A percentile compares a stretch with the other conserved stretches of the same genome.
Evolutionary conservation across 2,797 vertebrate species (phyloP).

Genomic region (Crenichthys baileyi): DNA sequence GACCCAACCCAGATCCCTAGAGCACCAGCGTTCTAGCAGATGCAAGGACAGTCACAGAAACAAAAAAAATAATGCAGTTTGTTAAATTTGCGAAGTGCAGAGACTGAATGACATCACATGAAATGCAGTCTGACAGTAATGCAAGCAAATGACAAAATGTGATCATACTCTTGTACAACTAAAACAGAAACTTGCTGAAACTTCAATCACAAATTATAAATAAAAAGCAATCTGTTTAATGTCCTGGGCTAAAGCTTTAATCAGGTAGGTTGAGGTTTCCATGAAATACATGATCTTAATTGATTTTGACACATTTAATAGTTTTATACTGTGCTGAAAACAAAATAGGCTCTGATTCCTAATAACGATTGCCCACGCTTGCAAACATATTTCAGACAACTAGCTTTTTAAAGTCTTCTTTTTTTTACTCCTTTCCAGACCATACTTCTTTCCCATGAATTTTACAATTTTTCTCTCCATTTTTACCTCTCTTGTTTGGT

Average conservation of each 20-base stretch:
- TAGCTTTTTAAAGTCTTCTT: neutral
- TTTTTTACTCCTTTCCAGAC: neutral
- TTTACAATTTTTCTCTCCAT: neutral
- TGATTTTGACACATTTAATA: constrained; percentile 48
- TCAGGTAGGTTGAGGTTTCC: constrained; percentile 37
- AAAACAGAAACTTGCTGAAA: neutral
- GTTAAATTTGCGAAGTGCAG: constrained; percentile 21
- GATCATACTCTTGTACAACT: neutral
- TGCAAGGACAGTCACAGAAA: constrained; percentile 17
- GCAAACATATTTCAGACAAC: constrained; percentile 13
- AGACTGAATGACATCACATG: constrained; percentile 10
- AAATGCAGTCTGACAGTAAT: neutral
- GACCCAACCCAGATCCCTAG: constrained; percentile 41
- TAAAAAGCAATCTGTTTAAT: constrained; percentile 37
- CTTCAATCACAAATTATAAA: constrained; percentile 35
- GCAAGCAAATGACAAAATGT: neutral
- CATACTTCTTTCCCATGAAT: neutral
- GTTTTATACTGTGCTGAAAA: constrained; percentile 45
- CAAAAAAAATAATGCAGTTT: neutral
- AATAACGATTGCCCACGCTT: constrained; percentile 26
- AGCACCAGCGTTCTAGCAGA: constrained; percentile 52
- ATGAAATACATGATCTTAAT: constrained; percentile 55
- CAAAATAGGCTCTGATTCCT: constrained; percentile 22
- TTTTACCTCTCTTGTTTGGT: constrained; percentile 19
- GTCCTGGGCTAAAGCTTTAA: constrained; percentile 55